Evolutionary conservation across 2,113 vertebrate species (phyloP).

Genomic region (Lamprologus lemairii): DNA sequence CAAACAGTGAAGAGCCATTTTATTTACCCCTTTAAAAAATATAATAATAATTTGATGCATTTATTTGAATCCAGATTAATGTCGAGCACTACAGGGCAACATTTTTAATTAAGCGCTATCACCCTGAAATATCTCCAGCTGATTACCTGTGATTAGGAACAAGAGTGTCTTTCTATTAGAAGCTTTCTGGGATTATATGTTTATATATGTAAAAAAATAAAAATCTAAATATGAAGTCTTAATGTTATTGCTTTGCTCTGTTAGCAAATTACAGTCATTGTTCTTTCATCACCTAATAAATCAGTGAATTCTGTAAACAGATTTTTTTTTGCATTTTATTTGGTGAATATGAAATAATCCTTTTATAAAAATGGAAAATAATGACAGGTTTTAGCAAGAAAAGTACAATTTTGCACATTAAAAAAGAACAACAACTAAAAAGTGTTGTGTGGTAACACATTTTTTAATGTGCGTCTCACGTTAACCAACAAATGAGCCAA

Average conservation of each 20-base stretch:
- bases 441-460: background rate
- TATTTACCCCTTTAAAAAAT: background rate
- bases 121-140: background rate
- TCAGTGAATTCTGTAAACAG: background rate
- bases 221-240: background rate
- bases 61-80: background rate
- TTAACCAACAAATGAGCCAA: background rate
- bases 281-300: background rate
- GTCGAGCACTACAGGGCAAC: background rate
- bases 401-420: background rate
- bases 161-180: background rate
- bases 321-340: background rate
- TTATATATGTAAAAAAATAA: background rate
- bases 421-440: background rate
- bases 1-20: background rate
- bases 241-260: accelerated
- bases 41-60: background rate
- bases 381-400: background rate
- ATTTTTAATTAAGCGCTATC: background rate
- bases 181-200: background rate
- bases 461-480: background rate
- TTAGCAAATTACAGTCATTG: background rate
- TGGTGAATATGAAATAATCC: background rate
- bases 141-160: background rate
- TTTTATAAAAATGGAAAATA: background rate